Conservation (phyloP, 2,113 vertebrate genomes). For the Melozone crissalis region DNA sequence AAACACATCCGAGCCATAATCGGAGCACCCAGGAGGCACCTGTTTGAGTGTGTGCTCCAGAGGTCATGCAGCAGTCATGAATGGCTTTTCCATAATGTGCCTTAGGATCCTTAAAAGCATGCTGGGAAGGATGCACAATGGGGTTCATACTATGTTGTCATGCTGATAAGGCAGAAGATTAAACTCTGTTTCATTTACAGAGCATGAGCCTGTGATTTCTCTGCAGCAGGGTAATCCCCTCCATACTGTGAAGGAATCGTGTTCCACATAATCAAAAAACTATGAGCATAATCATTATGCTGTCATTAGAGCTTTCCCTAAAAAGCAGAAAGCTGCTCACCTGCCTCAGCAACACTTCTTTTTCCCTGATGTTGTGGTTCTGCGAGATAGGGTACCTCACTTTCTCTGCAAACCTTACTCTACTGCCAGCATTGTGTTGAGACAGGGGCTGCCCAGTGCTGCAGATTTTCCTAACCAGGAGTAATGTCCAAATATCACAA, state of each 20-base stretch:
- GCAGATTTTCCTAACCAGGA: neutral
- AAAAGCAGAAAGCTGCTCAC: neutral
- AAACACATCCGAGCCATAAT: neutral
- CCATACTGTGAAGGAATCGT: neutral
- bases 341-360: neutral
- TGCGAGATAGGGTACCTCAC: neutral
- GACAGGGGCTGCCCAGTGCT: neutral
- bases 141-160: neutral
- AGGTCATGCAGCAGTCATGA: neutral
- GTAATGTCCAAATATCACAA: neutral
- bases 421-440: neutral
- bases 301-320: neutral
- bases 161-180: neutral
- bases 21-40: fast-evolving
- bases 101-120: neutral
- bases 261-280: neutral
- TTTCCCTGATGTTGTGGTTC: neutral
- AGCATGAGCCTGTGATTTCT: neutral
- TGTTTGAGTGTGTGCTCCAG: neutral
- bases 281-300: neutral
- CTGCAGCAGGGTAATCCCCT: neutral
- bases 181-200: neutral
- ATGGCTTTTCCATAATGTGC: no score
- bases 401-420: neutral
- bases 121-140: neutral